These are phyloP conservation scores for Coracopsis vasa DNA, from an alignment of 2,113 vertebrate species.

Conservation along the genomic window DNA sequence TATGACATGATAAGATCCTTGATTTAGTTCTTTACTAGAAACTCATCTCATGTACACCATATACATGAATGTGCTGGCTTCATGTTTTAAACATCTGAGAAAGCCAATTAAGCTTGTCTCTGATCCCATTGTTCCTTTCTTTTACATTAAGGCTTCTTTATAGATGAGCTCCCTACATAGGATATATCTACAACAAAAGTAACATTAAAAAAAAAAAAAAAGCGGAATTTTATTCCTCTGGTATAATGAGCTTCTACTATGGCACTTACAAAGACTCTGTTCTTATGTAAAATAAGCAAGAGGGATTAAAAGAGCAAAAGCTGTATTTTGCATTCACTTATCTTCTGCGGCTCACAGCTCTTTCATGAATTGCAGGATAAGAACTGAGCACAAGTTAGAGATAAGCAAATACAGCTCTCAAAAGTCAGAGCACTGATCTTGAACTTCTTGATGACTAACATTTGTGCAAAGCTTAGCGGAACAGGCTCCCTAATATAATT, in stretches of 20 bases:
- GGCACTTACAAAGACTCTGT: background rate
- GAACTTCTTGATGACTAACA: background rate
- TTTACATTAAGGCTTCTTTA: background rate
- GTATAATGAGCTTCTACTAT: constrained; percentile 24
- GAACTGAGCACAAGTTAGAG: background rate
- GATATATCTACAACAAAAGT: background rate
- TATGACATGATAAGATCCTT: background rate
- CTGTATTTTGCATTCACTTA: background rate
- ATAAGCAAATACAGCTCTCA: background rate
- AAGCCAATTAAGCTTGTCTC: constrained; percentile 15
- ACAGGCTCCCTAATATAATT: background rate
- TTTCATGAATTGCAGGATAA: background rate
- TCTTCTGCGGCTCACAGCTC: background rate
- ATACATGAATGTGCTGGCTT: background rate
- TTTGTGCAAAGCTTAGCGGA: background rate
- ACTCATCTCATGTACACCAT: background rate
- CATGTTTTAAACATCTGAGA: constrained; percentile 42
- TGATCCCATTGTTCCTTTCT: background rate
- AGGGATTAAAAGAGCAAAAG: constrained; percentile 11
- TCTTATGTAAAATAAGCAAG: constrained; percentile 39
- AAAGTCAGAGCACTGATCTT: background rate
- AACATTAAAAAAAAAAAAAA: constrained; percentile 1
- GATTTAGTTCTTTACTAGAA: background rate
- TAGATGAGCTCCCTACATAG: background rate
- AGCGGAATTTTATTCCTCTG: constrained; percentile 28